phyloP scores from a whole-genome alignment of 2,797 vertebrate species.

The Rachycentron canadum region DNA sequence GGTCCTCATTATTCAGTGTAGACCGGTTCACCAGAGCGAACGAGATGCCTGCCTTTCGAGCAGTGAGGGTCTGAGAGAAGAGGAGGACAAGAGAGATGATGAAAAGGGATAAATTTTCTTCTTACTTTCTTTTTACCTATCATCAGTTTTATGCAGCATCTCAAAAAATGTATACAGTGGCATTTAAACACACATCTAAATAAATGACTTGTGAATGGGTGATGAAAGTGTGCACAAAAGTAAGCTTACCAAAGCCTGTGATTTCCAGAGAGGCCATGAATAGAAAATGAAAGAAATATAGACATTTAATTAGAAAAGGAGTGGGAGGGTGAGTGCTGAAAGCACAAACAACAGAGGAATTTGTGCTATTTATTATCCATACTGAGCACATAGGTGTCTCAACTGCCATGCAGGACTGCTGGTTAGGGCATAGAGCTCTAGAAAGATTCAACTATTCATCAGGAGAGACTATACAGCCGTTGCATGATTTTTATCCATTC shows the following conservation, averaged over 20 bases:
- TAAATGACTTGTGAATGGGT: neutral
- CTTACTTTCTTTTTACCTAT: slow-evolving; percentile 47
- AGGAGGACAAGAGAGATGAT: slow-evolving; percentile 8
- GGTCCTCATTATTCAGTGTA: slow-evolving; percentile 94
- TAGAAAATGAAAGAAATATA: slow-evolving; percentile 74
- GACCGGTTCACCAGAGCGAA: slow-evolving; percentile 95
- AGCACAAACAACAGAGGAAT: slow-evolving; percentile 71
- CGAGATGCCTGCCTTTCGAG: slow-evolving; percentile 98
- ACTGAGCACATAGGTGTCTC: slow-evolving; percentile 76
- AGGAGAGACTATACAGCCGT: slow-evolving; percentile 71
- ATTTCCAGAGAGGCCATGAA: slow-evolving; percentile 76
- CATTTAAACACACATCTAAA: neutral
- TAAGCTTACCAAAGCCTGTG: slow-evolving; percentile 91
- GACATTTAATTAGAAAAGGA: slow-evolving; percentile 72
- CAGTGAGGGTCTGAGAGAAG: slow-evolving; percentile 91
- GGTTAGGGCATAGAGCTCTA: slow-evolving; percentile 68
- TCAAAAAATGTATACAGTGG: neutral
- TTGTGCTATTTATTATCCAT: slow-evolving; percentile 59
- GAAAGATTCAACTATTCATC: slow-evolving; percentile 68
- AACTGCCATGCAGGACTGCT: slow-evolving; percentile 86
- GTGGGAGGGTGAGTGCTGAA: slow-evolving; percentile 34
- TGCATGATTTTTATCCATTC: slow-evolving; percentile 79
- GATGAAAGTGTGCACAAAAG: slow-evolving; percentile 1
- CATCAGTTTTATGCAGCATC: slow-evolving; percentile 9
- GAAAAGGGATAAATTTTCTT: slow-evolving; percentile 40